Evolutionary conservation across 2,888 invertebrate species (phyloP), one percentile per base, ranked within the genome.

Genomic region (Malacosoma neustria): DNA sequence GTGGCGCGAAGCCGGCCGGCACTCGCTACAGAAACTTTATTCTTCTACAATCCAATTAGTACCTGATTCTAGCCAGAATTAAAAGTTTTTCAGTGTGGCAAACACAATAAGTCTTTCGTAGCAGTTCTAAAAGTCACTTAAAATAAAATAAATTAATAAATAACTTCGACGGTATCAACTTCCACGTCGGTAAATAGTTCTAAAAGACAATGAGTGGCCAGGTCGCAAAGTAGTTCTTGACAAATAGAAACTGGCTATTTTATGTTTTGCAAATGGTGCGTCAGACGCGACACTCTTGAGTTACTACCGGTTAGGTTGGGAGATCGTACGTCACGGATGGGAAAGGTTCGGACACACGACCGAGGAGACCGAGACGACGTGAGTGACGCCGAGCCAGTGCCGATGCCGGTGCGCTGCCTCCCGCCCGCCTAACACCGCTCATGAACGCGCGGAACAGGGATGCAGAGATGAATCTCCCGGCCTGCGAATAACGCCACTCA

Each of bases 331-430:
- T 72, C 79, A 65, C 74, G 80, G 80, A 72, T 61, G 70, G 81
- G 80, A 79, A 61, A 79, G 81, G 77, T 72, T 71, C 77, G 71
- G 79, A 80, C 84, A 75, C 73, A 71, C 84, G 73, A 73, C 58
- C 75, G 68, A 63, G 76, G 72, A 72, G 79, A 77, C 67, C 73
- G 75, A 77, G 71, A 65, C 76, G 72, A 75, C 74, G 82, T 77
- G 84, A 85, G 80, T 84, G 82, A 75, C 75, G 80, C 72, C 60
- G 69, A 22, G 22, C 54, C 57, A 55, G 47, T 42, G 49, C 40
- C 52, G 53, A 55, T 48, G 54, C 57, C 52, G 53, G 56, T 48
- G 54, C 57, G 55, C 57, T 60, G 66, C 73, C 80, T 74, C 77
- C 80, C 77, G 75, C 76, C 74, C 73, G 74, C 73, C 75, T 63